Conservation (phyloP, 2,113 vertebrate genomes). For the Muscicapa adusta region DNA sequence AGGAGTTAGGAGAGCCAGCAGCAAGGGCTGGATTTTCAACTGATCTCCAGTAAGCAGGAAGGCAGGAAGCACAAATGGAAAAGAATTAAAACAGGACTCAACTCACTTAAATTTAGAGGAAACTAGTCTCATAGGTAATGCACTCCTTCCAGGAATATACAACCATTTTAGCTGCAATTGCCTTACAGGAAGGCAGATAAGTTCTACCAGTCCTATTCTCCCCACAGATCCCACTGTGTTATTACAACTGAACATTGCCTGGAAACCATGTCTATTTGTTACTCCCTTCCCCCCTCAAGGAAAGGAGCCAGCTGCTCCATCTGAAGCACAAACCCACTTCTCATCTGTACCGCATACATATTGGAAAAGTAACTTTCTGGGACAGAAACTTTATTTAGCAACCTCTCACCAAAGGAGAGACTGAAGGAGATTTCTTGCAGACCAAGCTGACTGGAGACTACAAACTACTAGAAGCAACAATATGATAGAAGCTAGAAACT, state of each 20-base stretch:
- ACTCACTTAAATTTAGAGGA: neutral
- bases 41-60: constrained; percentile 36
- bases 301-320: neutral
- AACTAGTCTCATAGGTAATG: neutral
- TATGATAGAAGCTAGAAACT: neutral
- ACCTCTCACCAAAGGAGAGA: neutral
- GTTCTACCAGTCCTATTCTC: neutral
- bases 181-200: neutral
- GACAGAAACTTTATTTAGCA: neutral
- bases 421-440: neutral
- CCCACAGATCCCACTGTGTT: neutral
- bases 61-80: constrained; percentile 47
- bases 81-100: constrained; percentile 27
- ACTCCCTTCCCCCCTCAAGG: neutral
- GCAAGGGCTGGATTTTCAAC: constrained; percentile 1
- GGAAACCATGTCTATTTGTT: neutral
- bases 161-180: neutral
- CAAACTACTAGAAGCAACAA: neutral
- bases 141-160: constrained; percentile 36
- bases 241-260: neutral
- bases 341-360: neutral
- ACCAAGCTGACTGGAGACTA: neutral
- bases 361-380: neutral
- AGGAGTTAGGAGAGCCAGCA: neutral
- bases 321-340: neutral